Base-by-base conservation (phyloP, 2,888 invertebrate genomes). In the Epinotia demarniana region DNA sequence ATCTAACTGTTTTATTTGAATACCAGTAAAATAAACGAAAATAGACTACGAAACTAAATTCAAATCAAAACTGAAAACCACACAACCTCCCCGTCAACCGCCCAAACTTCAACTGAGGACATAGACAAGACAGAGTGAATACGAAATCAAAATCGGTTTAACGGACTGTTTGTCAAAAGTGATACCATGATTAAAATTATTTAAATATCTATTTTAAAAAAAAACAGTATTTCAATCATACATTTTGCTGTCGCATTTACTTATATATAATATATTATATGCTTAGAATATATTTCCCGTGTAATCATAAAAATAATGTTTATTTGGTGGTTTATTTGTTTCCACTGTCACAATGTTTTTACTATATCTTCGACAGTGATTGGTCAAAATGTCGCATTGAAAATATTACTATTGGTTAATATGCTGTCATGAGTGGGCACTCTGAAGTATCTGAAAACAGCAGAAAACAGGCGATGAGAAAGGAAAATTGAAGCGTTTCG, bases 1-100 rank as follows among this genome's bases (percentile, higher is more conserved):
- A 64, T 73, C 18, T 64, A 60, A 73, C 68, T 33, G 12, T 77
- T 75, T 69, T 61, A 71, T 53, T 77, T 46, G 70, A 71, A 77
- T 80, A 78, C 76, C 75, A 79, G 80, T 71, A 76, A 76, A 77
- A 60, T 64, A 77, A 82, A 81, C 75, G 74, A 81, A 86, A 83
- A 77, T 67, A 80, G 77, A 77, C 77, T 77, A 78, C 76, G 83
- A 80, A 85, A 86, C 85, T 80, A 80, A 85, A 87, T 86, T 80
- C 78, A 76, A 88, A 88, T 84, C 79, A 73, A 89, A 90, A 89
- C 86, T 88, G 81, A 85, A 89, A 89, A 83, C 75, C 78, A 80
- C 84, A 87, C 90, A 84, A 85, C 91, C 86, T 81, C 80, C 77
- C 78, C 78, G 75, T 71, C 78, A 79, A 78, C 80, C 77, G 81